These are phyloP conservation scores for Unio delphinus DNA, from an alignment of 2,888 invertebrate species.

Conservation along the genomic window DNA sequence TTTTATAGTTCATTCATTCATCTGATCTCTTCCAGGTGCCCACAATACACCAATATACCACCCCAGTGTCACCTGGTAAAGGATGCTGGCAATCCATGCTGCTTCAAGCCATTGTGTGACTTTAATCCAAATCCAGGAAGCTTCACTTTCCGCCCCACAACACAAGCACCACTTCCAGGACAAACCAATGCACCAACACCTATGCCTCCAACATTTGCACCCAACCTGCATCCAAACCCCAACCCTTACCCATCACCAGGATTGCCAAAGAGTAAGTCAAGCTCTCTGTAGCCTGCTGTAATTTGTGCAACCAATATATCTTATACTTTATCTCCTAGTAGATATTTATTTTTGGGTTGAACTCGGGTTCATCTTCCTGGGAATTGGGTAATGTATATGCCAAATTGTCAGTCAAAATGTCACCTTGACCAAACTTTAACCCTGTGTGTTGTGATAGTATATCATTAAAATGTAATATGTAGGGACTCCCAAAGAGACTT, in stretches of 20 bases:
- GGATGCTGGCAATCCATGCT: constrained; percentile 50
- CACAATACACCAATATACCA: constrained; percentile 41
- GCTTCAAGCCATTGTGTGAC: constrained; percentile 45
- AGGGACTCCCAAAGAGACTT: too few relatives aligned
- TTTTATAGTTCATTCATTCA: neutral
- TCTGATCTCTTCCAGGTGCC: constrained; percentile 28
- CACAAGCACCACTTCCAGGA: constrained; percentile 26
- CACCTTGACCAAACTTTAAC: too few relatives aligned
- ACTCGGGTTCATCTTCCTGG: too few relatives aligned
- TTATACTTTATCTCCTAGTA: too few relatives aligned
- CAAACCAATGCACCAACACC: constrained; percentile 28
- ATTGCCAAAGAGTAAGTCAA: constrained; percentile 21
- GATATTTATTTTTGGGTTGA: too few relatives aligned
- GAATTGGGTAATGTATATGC: too few relatives aligned
- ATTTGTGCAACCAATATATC: too few relatives aligned
- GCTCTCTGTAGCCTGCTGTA: neutral
- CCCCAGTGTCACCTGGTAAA: constrained; percentile 43
- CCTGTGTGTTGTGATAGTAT: too few relatives aligned
- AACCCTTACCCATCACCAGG: constrained; percentile 22
- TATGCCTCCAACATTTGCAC: constrained; percentile 13
- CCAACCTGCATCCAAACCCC: constrained; percentile 9
- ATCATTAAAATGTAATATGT: too few relatives aligned
- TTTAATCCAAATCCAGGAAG: constrained; percentile 32
- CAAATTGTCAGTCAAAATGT: too few relatives aligned
- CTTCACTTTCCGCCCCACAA: constrained; percentile 32